Evolutionary conservation across 2,113 vertebrate species (phyloP), one percentile per base, ranked within the genome.

Genomic region (Myotis yumanensis): DNA sequence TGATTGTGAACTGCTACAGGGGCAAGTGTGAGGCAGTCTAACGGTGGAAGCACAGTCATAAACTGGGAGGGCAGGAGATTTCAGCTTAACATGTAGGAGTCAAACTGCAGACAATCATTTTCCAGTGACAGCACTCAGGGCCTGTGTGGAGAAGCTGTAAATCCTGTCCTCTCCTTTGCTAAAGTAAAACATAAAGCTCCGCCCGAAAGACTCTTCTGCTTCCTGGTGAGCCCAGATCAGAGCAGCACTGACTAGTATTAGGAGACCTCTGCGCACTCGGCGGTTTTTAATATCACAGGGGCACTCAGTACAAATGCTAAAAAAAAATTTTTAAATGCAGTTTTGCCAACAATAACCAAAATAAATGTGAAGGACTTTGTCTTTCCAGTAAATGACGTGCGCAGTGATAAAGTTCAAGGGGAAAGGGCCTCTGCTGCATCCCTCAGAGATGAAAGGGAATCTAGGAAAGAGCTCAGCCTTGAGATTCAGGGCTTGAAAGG

Each of bases 281-380:
- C 15, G 11, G 64, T 71, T 20, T 72, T 68, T 18, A 94, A 92
- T 69, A 23, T 32, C 80, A 46, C 11, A 54, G 22, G 40, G 37
- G 25, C 59, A 82, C 93, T 95, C 46, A 69, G 66, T 43, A 76
- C 52, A 15, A 30, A 90, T 23, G 59, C 23, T 80, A 52, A 83
- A 84, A 79, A 84, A 48, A 73, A 20, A 72, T n/a, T 11, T 62
- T 62, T 62, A 76, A 11, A 57, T 20, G 8, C 20, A 75, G 72
- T 30, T 80, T 91, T 95, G 73, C 57, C 86, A 81, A 82, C 79
- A 93, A 93, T 86, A 85, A 91, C 15, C 69, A 72, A 86, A 91
- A 43, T 68, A 95, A 96, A 93, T 82, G 92, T 76, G 80, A 97
- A 97, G 94, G 92, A 68, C 64, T 51, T 54, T 76, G 75, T 90